phyloP scores from a whole-genome alignment of 1,140 invertebrate species.

The Microplitis demolitor region DNA sequence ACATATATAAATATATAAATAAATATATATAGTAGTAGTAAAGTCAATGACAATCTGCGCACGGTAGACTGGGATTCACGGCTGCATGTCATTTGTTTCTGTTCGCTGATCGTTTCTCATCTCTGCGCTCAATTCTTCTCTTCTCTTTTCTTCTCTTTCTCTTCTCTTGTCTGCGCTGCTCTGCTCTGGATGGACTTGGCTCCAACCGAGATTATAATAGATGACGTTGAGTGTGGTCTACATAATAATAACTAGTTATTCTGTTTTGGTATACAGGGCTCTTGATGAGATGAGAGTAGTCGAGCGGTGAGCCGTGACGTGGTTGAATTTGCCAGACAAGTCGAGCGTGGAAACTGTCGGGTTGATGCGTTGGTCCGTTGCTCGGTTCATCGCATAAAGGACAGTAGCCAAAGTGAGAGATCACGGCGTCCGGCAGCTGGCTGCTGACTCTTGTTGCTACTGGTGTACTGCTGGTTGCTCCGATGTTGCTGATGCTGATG shows the following conservation, averaged over 20 bases:
- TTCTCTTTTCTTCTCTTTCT: too few relatives aligned
- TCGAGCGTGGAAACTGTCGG: conserved; percentile 16
- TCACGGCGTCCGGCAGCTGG: background rate
- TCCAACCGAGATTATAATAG: background rate
- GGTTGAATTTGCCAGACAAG: conserved; percentile 10
- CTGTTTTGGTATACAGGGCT: background rate
- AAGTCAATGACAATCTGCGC: background rate
- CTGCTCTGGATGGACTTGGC: too few relatives aligned
- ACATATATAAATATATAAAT: background rate
- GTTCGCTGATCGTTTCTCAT: too few relatives aligned
- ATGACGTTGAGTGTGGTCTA: background rate
- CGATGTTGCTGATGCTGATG: background rate
- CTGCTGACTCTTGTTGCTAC: background rate
- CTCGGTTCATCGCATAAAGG: background rate
- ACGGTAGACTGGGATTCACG: background rate
- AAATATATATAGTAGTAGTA: too few relatives aligned
- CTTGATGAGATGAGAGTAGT: background rate
- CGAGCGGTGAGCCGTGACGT: conserved; percentile 11
- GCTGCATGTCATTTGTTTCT: conserved; percentile 12
- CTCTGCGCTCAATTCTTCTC: too few relatives aligned
- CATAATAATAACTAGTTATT: background rate
- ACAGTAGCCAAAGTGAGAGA: conserved; percentile 11
- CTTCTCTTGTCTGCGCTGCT: too few relatives aligned
- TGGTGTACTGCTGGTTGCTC: background rate
- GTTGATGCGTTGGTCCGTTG: background rate